These are phyloP conservation scores for Arrhopalites spinosus DNA, from an alignment of 2,888 invertebrate species.

Conservation along the genomic window DNA sequence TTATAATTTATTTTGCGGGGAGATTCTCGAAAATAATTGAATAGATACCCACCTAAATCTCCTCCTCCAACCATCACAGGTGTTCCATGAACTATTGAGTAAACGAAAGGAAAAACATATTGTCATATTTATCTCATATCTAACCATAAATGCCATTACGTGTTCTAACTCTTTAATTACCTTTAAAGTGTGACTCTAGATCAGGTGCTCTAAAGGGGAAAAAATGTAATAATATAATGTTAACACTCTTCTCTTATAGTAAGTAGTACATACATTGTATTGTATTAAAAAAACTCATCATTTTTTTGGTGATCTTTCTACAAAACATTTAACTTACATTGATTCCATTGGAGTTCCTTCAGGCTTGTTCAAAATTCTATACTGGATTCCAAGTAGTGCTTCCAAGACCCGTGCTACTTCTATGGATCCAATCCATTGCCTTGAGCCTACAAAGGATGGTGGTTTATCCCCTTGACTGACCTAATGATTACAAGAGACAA, in stretches of 20 bases:
- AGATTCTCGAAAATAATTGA: too few relatives aligned
- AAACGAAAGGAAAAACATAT: too few relatives aligned
- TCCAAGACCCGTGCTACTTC: conserved; percentile 80
- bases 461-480: conserved; percentile 85
- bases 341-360: conserved; percentile 1
- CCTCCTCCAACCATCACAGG: conserved; percentile 99
- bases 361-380: conserved; percentile 8
- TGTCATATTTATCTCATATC: too few relatives aligned
- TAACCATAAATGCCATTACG: too few relatives aligned
- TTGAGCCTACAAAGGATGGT: conserved; percentile 81
- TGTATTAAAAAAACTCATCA: too few relatives aligned
- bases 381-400: conserved; percentile 14
- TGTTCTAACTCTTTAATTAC: too few relatives aligned
- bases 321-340: too few relatives aligned
- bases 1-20: too few relatives aligned
- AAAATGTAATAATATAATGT: not conserved
- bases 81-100: conserved; percentile 88
- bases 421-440: conserved; percentile 99
- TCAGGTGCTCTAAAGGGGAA: conserved; percentile 63
- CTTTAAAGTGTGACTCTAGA: conserved; percentile 85
- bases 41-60: too few relatives aligned
- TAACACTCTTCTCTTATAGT: too few relatives aligned
- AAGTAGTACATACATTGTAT: too few relatives aligned
- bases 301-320: too few relatives aligned
- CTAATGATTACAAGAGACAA: conserved; percentile 41